These are phyloP conservation scores for Limonius californicus DNA, from an alignment of 1,140 invertebrate genomes.

Conservation along the genomic window DNA sequence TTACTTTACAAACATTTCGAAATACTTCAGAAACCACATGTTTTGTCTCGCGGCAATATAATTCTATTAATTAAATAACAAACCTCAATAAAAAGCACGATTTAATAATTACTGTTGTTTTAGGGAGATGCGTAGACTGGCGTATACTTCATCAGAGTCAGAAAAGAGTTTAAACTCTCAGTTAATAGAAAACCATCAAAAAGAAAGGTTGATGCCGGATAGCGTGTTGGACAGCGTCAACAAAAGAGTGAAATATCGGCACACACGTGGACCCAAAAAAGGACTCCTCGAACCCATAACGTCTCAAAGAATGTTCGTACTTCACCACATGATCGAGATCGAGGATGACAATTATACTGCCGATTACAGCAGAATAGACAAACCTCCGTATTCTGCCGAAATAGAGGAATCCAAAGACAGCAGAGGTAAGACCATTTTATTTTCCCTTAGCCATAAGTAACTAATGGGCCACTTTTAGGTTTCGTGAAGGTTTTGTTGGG, in stretches of 20 bases:
- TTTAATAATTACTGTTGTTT: too few relatives aligned
- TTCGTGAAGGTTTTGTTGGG: conserved; percentile 27
- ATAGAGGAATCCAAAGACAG: conserved; percentile 55
- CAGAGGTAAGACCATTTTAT: conserved; percentile 5
- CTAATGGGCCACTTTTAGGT: conserved; percentile 21
- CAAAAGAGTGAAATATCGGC: conserved; percentile 36
- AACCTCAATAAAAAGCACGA: too few relatives aligned
- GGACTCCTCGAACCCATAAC: conserved; percentile 54
- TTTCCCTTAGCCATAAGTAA: too few relatives aligned
- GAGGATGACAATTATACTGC: conserved; percentile 55
- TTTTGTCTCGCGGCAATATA: too few relatives aligned
- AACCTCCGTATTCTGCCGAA: conserved; percentile 59
- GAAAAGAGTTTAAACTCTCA: conserved; percentile 34
- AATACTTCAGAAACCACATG: too few relatives aligned
- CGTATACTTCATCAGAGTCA: conserved; percentile 22
- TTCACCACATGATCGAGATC: conserved; percentile 75
- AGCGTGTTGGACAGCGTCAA: conserved; percentile 33
- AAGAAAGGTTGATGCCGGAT: conserved; percentile 36
- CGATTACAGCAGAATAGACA: conserved; percentile 61
- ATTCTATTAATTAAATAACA: too few relatives aligned
- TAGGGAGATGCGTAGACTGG: conserved; percentile 29
- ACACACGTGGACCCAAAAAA: conserved; percentile 45
- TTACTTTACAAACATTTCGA: too few relatives aligned
- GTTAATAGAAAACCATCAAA: conserved; percentile 33
- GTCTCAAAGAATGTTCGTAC: conserved; percentile 62